A percentile compares a stretch with the other conserved stretches of the same genome.
phyloP scores from a whole-genome alignment of 2,113 vertebrate genomes.

The Perognathus longimembris region DNA sequence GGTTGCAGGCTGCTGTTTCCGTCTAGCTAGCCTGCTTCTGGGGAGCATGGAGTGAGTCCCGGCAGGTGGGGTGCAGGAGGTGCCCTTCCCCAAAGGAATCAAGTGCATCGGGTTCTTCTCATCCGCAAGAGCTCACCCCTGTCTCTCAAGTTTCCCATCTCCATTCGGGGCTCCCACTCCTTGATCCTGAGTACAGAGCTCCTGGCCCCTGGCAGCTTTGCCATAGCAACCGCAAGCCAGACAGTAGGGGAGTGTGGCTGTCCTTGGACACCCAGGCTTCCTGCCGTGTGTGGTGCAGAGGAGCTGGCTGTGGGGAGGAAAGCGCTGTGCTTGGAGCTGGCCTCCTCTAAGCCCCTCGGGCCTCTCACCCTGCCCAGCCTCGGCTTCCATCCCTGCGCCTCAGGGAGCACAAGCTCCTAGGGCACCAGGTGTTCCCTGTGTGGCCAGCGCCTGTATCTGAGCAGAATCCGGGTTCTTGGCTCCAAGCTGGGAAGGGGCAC shows the following conservation, averaged over 20 bases:
- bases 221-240: slow-evolving; percentile 58
- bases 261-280: slow-evolving; percentile 38
- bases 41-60: not conserved
- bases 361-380: not conserved
- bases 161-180: not conserved
- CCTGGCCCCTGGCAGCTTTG: not conserved
- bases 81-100: not conserved
- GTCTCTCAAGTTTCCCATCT: not conserved
- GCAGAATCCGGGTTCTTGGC: not conserved
- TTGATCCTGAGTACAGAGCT: slow-evolving; percentile 8
- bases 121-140: not conserved
- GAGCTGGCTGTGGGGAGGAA: not conserved
- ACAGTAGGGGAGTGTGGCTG: not conserved
- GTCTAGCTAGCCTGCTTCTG: not conserved
- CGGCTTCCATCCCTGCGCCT: not conserved
- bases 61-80: not conserved
- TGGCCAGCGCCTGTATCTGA: not conserved
- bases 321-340: not conserved
- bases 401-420: not conserved
- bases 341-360: not conserved
- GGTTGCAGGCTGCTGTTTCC: not conserved
- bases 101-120: not conserved
- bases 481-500: not conserved
- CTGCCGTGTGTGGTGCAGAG: not conserved
- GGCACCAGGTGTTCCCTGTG: not conserved